phyloP scores from a whole-genome alignment of 2,113 vertebrate genomes.

The Clarias gariepinus region DNA sequence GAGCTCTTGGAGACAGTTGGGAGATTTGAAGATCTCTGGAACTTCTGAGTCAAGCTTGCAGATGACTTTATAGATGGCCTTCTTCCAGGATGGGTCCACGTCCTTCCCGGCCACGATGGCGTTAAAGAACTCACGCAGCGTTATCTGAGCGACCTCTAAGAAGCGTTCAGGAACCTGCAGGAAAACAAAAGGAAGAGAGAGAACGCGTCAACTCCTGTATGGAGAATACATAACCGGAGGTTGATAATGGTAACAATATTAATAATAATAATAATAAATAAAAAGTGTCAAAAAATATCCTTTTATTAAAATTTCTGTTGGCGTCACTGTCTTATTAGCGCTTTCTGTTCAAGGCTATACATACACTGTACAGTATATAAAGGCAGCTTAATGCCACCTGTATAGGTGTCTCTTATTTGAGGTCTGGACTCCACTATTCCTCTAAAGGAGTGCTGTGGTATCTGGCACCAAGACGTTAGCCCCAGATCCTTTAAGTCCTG shows the following conservation, averaged over 20 bases:
- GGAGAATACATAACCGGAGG: too few relatives aligned
- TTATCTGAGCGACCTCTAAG: slow-evolving; percentile 98
- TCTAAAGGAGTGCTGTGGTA: neutral
- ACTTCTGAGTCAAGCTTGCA: slow-evolving; percentile 99
- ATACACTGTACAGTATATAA: too few relatives aligned
- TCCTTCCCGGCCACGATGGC: slow-evolving; percentile 99
- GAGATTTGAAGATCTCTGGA: slow-evolving; percentile 98
- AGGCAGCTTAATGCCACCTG: neutral
- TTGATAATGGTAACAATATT: too few relatives aligned
- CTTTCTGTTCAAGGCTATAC: too few relatives aligned
- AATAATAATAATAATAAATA: too few relatives aligned
- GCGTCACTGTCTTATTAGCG: too few relatives aligned
- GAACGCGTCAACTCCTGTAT: neutral
- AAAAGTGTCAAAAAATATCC: too few relatives aligned
- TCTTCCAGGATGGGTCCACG: slow-evolving; percentile 99
- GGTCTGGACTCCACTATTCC: neutral
- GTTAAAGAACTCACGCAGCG: slow-evolving; percentile 98
- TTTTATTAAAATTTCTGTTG: too few relatives aligned
- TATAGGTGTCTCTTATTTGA: neutral
- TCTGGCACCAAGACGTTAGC: neutral
- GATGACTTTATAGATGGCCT: slow-evolving; percentile 99
- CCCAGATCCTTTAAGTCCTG: neutral
- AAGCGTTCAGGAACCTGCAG: slow-evolving; percentile 96
- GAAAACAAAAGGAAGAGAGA: slow-evolving; percentile 60
- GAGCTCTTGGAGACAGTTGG: slow-evolving; percentile 98